phyloP scores from a whole-genome alignment of 2,113 vertebrate genomes.

The Geococcyx californianus region DNA sequence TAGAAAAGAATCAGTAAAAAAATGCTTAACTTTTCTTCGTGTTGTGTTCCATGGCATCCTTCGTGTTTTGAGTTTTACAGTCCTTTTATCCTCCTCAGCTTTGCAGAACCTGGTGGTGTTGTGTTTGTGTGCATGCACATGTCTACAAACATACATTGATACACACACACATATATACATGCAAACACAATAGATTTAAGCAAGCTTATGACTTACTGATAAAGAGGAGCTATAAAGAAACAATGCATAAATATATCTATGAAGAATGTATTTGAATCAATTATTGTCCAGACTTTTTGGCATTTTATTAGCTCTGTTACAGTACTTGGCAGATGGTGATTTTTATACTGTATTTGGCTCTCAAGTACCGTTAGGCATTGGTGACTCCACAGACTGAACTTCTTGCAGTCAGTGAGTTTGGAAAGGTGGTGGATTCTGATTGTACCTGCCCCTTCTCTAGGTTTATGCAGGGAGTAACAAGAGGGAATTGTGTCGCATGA shows the following conservation, averaged over 20 bases:
- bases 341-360: not conserved
- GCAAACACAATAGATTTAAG: not conserved
- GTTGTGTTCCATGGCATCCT: not conserved
- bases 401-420: not conserved
- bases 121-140: not conserved
- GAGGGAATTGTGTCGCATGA: not conserved
- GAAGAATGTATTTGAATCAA: not conserved
- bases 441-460: not conserved
- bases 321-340: not conserved
- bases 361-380: not conserved
- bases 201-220: not conserved
- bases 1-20: not conserved
- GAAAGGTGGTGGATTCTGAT: not conserved
- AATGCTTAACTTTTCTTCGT: not conserved
- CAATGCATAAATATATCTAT: not conserved
- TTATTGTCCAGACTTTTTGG: not conserved
- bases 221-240: not conserved
- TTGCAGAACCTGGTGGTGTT: not conserved
- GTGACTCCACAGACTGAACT: not conserved
- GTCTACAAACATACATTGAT: not conserved
- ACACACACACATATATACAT: fast-evolving
- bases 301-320: not conserved
- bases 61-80: not conserved
- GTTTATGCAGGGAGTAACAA: not conserved
- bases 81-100: not conserved